A percentile compares a stretch with the other conserved stretches of the same genome.
Conservation (phyloP, 2,888 invertebrate genomes). For the Quadroppia sp. region DNA sequence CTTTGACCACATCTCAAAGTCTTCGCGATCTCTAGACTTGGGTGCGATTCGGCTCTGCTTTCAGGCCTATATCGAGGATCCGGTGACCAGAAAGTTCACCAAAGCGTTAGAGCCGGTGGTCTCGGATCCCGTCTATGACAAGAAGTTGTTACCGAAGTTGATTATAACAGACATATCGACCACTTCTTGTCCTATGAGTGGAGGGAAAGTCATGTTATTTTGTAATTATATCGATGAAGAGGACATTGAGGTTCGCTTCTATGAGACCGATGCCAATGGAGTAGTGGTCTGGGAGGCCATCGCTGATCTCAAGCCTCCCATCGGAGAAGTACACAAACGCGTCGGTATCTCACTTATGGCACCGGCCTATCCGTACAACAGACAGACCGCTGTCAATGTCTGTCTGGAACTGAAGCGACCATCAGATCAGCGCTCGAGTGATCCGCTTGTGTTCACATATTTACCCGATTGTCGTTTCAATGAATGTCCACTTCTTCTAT, state of each 20-base stretch:
- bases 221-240: slow-evolving; percentile 82
- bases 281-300: slow-evolving; percentile 72
- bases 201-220: slow-evolving; percentile 81
- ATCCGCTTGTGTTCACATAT: background rate
- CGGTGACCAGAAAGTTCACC: slow-evolving; percentile 65
- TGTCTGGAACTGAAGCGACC: slow-evolving; percentile 79
- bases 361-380: slow-evolving; percentile 52
- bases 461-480: background rate
- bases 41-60: slow-evolving; percentile 90
- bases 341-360: slow-evolving; percentile 57
- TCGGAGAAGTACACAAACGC: slow-evolving; percentile 81
- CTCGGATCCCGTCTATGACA: slow-evolving; percentile 88
- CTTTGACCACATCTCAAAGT: slow-evolving; percentile 74
- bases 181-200: slow-evolving; percentile 74
- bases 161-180: slow-evolving; percentile 82
- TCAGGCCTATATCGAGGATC: slow-evolving; percentile 65
- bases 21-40: slow-evolving; percentile 82
- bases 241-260: slow-evolving; percentile 85
- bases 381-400: slow-evolving; percentile 63
- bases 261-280: slow-evolving; percentile 68
- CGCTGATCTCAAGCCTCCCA: slow-evolving; percentile 71
- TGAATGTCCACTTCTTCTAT: background rate
- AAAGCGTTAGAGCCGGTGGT: slow-evolving; percentile 72
- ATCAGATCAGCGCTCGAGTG: slow-evolving; percentile 60
- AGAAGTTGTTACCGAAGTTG: slow-evolving; percentile 91